Conservation (phyloP, 2,113 vertebrate genomes). For the Pionites leucogaster region DNA sequence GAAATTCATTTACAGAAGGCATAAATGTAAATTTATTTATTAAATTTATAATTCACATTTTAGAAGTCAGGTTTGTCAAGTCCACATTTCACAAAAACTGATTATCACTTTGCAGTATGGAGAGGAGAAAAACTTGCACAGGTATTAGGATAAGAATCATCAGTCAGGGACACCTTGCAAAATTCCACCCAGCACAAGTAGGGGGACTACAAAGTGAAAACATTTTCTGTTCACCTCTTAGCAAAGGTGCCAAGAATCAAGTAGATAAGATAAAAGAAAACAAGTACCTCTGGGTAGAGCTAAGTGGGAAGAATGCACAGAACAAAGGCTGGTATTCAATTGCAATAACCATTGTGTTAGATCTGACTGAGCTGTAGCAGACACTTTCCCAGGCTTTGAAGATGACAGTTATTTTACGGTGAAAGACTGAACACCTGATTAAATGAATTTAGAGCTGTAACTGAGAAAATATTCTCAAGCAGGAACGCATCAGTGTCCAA, state of each 20-base stretch:
- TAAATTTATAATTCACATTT: background rate
- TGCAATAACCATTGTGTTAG: background rate
- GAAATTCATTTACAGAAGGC: background rate
- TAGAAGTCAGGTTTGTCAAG: background rate
- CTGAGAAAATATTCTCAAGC: background rate
- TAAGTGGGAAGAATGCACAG: background rate
- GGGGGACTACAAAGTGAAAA: background rate
- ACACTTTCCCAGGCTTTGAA: conserved; percentile 35
- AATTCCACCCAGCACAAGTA: background rate
- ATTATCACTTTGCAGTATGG: background rate
- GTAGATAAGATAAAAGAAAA: conserved; percentile 1
- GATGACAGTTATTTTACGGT: background rate
- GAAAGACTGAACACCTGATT: background rate
- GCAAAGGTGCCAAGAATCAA: conserved; percentile 14
- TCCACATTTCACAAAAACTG: background rate
- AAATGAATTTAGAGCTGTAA: background rate
- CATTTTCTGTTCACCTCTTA: background rate
- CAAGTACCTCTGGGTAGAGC: background rate
- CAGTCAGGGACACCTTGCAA: background rate
- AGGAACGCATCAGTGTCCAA: background rate
- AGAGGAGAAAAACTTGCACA: background rate
- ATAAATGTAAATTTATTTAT: background rate
- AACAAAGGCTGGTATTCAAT: conserved; percentile 10
- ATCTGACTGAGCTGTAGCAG: background rate
- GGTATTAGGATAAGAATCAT: background rate